Evolutionary conservation across 2,888 invertebrate species (phyloP).

Genomic region (Melikaiella ostensackeni): DNA sequence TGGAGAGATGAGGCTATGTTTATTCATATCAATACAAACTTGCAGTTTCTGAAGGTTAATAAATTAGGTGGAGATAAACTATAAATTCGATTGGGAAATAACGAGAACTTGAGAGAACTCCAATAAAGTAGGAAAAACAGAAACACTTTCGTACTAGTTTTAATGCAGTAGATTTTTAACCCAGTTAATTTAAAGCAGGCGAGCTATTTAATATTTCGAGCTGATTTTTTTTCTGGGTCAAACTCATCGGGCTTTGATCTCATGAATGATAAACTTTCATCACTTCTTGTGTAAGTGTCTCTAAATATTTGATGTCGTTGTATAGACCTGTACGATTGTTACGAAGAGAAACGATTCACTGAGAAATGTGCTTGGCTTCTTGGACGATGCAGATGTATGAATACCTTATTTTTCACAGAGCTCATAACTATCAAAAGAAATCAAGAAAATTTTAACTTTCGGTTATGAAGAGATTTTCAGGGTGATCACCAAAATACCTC

Average conservation of each 20-base stretch:
- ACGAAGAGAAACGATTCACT: neutral
- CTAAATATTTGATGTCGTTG: neutral
- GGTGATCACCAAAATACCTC: no score
- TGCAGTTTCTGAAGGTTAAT: neutral
- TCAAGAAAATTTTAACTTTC: neutral
- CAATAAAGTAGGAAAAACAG: neutral
- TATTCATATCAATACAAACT: constrained; percentile 7
- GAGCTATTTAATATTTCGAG: neutral
- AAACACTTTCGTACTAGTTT: constrained; percentile 11
- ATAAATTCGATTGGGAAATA: neutral
- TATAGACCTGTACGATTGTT: neutral
- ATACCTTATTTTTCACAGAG: neutral
- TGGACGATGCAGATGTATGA: neutral
- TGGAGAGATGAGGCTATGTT: neutral
- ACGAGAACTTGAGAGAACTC: neutral
- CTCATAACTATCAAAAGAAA: neutral
- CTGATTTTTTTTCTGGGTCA: neutral
- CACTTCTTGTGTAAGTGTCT: neutral
- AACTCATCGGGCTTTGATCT: neutral
- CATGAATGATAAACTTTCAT: neutral
- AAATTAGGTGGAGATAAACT: neutral
- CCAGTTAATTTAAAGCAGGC: neutral
- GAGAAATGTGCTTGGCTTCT: neutral
- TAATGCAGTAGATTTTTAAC: neutral
- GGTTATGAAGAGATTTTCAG: no score